Base-by-base conservation (phyloP, 2,113 vertebrate species). In the Colinus virginianus region DNA sequence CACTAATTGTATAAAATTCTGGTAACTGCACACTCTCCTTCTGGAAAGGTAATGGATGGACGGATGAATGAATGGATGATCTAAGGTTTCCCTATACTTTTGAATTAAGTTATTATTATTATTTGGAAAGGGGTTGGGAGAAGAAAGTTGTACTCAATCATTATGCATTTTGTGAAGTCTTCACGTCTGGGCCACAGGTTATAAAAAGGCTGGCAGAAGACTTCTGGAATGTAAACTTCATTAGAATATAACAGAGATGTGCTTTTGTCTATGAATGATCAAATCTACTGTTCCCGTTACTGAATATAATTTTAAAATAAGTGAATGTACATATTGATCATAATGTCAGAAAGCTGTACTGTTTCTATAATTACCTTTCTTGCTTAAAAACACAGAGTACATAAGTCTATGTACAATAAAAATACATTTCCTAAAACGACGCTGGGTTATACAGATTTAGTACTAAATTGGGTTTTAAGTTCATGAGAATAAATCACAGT, bases 1-100 rank as follows among this genome's bases (percentile, higher is more conserved):
- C 61, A 93, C 88, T 97, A 96, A 95, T 91, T 94, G 90, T 95
- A 77, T 88, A 96, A 97, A 95, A 97, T 94, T 95, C 93, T 97
- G 78, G 82, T 95, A 96, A 95, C 76, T 95, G 89, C 84, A 74
- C 76, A 95, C 87, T 87, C 30, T 90, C 51, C 85, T 89, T 86
- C 79, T 95, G 90, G 85, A 96, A 96, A 94, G 72, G 64, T 87
- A 95, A 91, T 77, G 82, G 87, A 69, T 78, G 92, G 70, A 89
- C 59, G 92, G 59, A 90, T 87, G 67, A 70, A 76, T 69, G 62
- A 64, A 79, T 28, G 17, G 67, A 83, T 93, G 79, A 66, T 90
- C 91, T 76, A 63, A 72, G 22, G 38, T 66, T 88, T 94, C 9
- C 69, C 22, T 76, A 34, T n/a, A 55, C 36, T 90, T 94, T 69